A percentile compares a stretch with the other conserved stretches of the same genome.
phyloP scores from a whole-genome alignment of 2,888 invertebrate genomes.

The Volucella bombylans region DNA sequence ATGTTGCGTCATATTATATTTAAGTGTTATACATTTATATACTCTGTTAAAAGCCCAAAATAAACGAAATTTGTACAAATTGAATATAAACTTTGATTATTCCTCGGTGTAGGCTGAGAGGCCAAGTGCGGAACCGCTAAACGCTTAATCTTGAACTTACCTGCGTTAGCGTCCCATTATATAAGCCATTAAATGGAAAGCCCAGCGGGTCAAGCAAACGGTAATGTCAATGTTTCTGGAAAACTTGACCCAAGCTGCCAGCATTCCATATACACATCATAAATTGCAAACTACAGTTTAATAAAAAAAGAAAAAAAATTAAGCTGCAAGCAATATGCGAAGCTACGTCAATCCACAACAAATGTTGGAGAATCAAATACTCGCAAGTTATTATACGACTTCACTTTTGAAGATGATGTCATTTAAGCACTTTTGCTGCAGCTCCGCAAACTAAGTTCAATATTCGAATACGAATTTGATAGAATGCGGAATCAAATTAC shows the following conservation, averaged over 20 bases:
- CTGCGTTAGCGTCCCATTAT: not conserved
- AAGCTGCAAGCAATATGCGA: no score
- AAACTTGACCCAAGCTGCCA: conserved; percentile 5
- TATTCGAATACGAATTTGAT: no score
- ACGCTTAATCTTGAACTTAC: conserved; percentile 30
- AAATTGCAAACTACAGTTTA: not conserved
- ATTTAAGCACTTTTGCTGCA: no score
- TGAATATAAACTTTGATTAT: conserved; percentile 23
- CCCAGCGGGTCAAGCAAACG: conserved; percentile 32
- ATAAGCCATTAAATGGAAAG: not conserved
- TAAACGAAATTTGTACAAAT: conserved; percentile 62
- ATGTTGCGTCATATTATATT: conserved; percentile 21
- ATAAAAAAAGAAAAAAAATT: not conserved
- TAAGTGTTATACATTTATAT: conserved; percentile 67
- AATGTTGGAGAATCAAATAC: no score
- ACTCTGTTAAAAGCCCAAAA: conserved; percentile 50
- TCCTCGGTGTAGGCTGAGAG: conserved; percentile 9
- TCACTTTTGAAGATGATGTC: no score
- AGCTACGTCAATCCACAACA: no score
- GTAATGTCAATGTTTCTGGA: not conserved
- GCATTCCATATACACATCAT: no score
- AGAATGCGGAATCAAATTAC: no score
- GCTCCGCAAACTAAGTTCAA: no score
- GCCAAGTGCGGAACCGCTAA: conserved; percentile 24
- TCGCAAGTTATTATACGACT: no score